Evolutionary conservation across 2,888 invertebrate species (phyloP).

Genomic region (Steromphala cineraria): DNA sequence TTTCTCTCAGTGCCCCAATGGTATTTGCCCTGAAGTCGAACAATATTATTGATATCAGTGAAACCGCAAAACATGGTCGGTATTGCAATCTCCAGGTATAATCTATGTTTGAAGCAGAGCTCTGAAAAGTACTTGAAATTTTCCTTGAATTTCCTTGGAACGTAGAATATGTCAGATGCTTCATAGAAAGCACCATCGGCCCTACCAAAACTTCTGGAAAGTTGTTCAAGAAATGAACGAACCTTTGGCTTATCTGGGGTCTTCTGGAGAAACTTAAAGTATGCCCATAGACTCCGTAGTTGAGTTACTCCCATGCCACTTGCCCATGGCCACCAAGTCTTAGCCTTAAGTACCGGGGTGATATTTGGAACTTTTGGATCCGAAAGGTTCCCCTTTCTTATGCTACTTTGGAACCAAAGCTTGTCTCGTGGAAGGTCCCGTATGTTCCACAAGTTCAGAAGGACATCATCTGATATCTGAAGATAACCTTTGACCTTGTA

Average conservation of each 20-base stretch:
- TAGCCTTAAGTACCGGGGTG: background rate
- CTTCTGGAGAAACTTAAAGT: no score
- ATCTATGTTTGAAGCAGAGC: background rate
- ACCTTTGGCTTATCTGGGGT: background rate
- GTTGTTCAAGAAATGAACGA: background rate
- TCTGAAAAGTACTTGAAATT: background rate
- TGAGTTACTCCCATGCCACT: background rate
- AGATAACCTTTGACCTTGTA: conserved; percentile 20
- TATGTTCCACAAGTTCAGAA: conserved; percentile 22
- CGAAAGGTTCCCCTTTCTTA: background rate
- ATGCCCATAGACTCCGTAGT: background rate
- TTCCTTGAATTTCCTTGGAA: background rate
- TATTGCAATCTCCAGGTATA: conserved; percentile 13
- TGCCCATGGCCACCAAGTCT: background rate
- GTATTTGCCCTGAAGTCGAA: no score
- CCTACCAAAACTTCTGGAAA: background rate
- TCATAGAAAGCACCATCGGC: conserved; percentile 4
- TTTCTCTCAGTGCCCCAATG: no score
- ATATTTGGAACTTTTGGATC: background rate
- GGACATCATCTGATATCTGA: conserved; percentile 20
- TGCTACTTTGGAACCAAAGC: conserved; percentile 18
- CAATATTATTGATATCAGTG: no score
- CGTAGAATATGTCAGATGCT: conserved; percentile 22
- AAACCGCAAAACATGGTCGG: background rate
- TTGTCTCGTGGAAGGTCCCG: conserved; percentile 8